phyloP scores from a whole-genome alignment of 2,113 vertebrate genomes.

The Hepsetus odoe region DNA sequence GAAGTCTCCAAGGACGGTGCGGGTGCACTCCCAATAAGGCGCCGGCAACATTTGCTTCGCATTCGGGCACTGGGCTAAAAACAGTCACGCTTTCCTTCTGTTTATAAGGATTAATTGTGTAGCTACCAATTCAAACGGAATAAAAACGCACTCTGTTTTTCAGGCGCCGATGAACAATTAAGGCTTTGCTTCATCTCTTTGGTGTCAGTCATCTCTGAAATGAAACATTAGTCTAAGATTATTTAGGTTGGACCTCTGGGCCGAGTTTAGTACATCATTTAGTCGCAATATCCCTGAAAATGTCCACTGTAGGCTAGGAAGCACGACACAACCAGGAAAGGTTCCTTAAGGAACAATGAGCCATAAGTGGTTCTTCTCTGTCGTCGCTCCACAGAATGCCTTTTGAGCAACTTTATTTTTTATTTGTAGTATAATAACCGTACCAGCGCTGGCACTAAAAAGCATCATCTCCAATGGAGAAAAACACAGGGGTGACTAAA shows the following conservation, averaged over 20 bases:
- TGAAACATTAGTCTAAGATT: neutral
- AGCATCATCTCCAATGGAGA: constrained; percentile 73
- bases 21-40: constrained; percentile 56
- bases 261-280: neutral
- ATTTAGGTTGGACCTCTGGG: neutral
- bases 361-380: too few species aligned
- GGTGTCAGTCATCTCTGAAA: neutral
- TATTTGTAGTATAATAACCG: constrained; percentile 62
- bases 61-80: constrained; percentile 56
- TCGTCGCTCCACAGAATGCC: constrained; percentile 35
- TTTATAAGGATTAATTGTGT: constrained; percentile 62
- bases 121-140: constrained; percentile 61
- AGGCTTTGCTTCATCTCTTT: neutral
- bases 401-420: constrained; percentile 11
- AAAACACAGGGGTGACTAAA: constrained; percentile 80
- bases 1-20: constrained; percentile 56
- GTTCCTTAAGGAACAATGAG: too few species aligned
- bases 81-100: constrained; percentile 48
- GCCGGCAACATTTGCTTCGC: constrained; percentile 75
- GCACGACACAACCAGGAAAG: neutral
- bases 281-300: neutral
- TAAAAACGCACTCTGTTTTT: constrained; percentile 46
- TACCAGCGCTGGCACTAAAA: constrained; percentile 61
- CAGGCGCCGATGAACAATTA: neutral
- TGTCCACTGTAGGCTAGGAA: neutral